These are phyloP conservation scores for Aspidoscelis tigris DNA, from an alignment of 2,113 vertebrate species.

Conservation along the genomic window DNA sequence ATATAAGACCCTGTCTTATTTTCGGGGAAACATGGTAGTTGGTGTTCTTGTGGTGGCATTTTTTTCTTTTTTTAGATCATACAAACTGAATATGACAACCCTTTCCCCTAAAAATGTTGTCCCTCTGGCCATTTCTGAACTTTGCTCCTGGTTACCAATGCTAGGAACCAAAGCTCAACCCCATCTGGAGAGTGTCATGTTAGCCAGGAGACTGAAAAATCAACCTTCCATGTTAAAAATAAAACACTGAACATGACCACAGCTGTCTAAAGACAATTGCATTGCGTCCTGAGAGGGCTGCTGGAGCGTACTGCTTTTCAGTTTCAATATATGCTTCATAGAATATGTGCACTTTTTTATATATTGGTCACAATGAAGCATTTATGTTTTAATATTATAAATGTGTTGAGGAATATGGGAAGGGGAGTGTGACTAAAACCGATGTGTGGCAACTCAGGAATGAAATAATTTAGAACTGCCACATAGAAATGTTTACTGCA, in stretches of 20 bases:
- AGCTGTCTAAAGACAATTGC: not conserved
- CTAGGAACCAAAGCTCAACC: no score
- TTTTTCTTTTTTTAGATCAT: no score
- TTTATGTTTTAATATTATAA: not conserved
- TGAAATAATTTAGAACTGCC: slow-evolving; percentile 8
- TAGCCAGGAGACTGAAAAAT: not conserved
- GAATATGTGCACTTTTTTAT: not conserved
- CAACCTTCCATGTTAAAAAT: not conserved
- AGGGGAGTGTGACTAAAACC: not conserved
- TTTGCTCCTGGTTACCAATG: no score
- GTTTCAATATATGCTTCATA: not conserved
- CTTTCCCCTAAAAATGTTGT: no score
- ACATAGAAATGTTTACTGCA: not conserved
- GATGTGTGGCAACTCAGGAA: not conserved
- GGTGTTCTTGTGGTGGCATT: no score
- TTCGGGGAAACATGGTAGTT: no score
- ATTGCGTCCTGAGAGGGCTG: not conserved
- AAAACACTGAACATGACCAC: not conserved
- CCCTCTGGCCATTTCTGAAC: no score
- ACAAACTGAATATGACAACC: no score
- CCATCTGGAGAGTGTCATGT: no score
- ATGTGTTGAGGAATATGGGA: not conserved
- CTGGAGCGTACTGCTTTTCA: no score
- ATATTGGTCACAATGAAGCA: not conserved
- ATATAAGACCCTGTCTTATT: no score